Conservation (phyloP, 1,140 invertebrate genomes). For the Drosophila truncata region DNA sequence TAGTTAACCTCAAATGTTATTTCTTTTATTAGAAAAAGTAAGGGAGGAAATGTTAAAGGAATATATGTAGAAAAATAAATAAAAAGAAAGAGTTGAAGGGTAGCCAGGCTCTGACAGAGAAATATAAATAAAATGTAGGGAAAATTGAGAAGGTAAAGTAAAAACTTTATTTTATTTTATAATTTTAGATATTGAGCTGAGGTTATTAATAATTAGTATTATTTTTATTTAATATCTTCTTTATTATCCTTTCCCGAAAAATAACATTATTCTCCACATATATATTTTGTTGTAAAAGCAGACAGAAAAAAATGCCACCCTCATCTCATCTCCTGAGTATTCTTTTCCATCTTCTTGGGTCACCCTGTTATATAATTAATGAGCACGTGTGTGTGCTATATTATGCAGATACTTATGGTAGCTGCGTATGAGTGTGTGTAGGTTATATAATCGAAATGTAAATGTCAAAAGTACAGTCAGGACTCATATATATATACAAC, state of each 20-base stretch:
- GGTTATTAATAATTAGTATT: too few species aligned
- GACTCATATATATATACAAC: not conserved
- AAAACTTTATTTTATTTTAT: not conserved
- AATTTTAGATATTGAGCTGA: not conserved
- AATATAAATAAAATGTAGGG: not conserved
- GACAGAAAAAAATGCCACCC: not conserved
- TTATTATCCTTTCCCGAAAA: not conserved
- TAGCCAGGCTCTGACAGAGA: not conserved
- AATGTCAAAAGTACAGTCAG: conserved; percentile 23
- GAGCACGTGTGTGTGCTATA: conserved; percentile 38
- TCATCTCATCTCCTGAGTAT: conserved; percentile 5
- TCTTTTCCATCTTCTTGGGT: conserved; percentile 6
- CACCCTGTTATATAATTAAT: conserved; percentile 63
- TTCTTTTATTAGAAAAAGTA: conserved; percentile 6
- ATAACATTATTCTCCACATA: not conserved
- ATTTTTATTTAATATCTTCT: not conserved
- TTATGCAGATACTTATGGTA: conserved; percentile 12
- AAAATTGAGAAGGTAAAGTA: not conserved
- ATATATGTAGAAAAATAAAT: too few species aligned
- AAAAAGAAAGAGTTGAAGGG: not conserved
- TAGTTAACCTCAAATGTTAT: conserved; percentile 18
- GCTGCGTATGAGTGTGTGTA: conserved; percentile 1
- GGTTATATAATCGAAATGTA: conserved; percentile 37
- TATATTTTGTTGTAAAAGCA: too few species aligned
- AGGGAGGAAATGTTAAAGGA: not conserved